These are phyloP conservation scores for Polydrusus tereticollis DNA, from an alignment of 2,888 invertebrate genomes.

Conservation along the genomic window DNA sequence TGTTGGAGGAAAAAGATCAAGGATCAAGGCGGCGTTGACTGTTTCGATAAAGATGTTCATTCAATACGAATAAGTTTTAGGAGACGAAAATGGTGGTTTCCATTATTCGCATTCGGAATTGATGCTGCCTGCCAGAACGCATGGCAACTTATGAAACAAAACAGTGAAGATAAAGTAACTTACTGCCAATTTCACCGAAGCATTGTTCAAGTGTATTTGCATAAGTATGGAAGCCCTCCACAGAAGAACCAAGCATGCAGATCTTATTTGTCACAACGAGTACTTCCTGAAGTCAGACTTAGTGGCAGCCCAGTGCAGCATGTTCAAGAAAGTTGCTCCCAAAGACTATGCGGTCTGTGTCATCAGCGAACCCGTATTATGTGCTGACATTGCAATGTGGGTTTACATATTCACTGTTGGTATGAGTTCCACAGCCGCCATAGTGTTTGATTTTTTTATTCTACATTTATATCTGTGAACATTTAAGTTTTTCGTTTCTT, in stretches of 20 bases:
- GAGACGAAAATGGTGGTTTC: conserved; percentile 5
- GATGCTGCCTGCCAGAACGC: conserved; percentile 17
- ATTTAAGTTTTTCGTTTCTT: not conserved
- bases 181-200: conserved; percentile 1
- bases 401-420: conserved; percentile 8
- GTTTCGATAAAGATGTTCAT: not conserved
- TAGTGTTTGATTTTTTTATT: not conserved
- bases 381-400: not conserved
- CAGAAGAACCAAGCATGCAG: not conserved
- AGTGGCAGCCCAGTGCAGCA: not conserved
- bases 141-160: conserved; percentile 1
- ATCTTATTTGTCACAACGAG: not conserved
- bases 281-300: not conserved
- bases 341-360: conserved; percentile 4
- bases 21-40: conserved; percentile 5
- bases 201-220: not conserved
- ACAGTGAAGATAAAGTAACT: not conserved
- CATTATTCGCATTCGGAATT: not conserved
- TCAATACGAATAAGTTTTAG: not conserved
- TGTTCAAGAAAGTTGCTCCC: not conserved
- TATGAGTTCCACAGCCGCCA: not conserved
- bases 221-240: not conserved
- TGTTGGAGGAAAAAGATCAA: not conserved
- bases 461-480: not conserved
- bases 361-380: not conserved